Base-by-base conservation (phyloP, 2,797 vertebrate genomes). In the Coregonus suidteri region DNA sequence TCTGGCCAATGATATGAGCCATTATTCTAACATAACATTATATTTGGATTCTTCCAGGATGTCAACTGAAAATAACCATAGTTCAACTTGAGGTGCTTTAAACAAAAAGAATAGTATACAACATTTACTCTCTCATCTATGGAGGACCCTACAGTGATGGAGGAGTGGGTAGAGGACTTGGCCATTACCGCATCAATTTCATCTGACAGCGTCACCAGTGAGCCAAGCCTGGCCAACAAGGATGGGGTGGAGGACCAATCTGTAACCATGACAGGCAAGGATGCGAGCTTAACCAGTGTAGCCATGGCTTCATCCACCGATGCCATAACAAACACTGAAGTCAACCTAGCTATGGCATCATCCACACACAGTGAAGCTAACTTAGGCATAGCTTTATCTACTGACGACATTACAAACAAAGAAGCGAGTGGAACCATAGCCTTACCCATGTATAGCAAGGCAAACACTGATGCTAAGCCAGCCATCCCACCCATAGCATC, bases 211-310 rank as follows among this genome's bases (percentile, higher is more conserved):
- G 71, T 76, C 67, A 68, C 51, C 52, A 6, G 52, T 0, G 54
- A 34, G 53, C 75, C 75, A 4, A 71, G 51, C 79, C 75, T 83
- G 30, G 41, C 76, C 15, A 59, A 14, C 14, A 81, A 86, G 51
- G n/a, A 77, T 0, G 53, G 15, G 20, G 74, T 75, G 0, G 89
- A 89, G 78, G 84, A 75, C 25, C 85, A 83, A 77, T 90, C 87
- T 0, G 80, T 88, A 18, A 86, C 89, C 7, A 75, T 91, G 82
- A 84, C 86, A 0, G 90, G 77, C 11, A 79, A 74, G 3, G 84
- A 83, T 47, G 68, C 75, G 62, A 82, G 67, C 1, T 65, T 53
- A 0, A 59, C 84, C 14, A 85, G 82, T 2, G 88, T 82, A 35
- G 74, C 65, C 14, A 80, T 84, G 0, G 78, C 89, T 0, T 86